A percentile compares a stretch with the other conserved stretches of the same genome.
Evolutionary conservation across 2,113 vertebrate genomes (phyloP).

Genomic region (Notarius quadriscutis): DNA sequence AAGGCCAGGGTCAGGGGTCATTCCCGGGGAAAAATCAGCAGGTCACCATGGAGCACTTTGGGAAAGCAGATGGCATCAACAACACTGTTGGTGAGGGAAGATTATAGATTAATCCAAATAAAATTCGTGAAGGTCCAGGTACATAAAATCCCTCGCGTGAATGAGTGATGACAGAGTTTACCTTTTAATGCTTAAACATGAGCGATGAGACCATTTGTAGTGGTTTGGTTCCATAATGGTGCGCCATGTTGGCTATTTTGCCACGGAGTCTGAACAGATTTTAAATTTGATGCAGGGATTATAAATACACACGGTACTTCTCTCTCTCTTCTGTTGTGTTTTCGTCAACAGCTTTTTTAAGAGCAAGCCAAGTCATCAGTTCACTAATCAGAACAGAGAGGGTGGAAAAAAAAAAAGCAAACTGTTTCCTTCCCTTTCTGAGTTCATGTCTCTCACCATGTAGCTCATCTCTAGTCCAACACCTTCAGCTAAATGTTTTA

Average conservation of each 20-base stretch:
- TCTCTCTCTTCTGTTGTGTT: neutral
- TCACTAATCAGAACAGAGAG: neutral
- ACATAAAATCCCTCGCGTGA: neutral
- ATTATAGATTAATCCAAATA: neutral
- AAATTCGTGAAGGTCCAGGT: neutral
- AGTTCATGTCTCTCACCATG: neutral
- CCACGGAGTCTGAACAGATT: neutral
- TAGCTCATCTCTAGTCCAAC: too few relatives aligned
- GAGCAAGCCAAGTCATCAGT: neutral
- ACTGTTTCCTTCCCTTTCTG: neutral
- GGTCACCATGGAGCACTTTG: constrained; percentile 47
- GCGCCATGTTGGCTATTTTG: neutral
- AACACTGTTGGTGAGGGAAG: constrained; percentile 56
- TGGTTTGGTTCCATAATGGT: neutral
- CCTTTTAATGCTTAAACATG: neutral
- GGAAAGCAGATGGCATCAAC: constrained; percentile 50
- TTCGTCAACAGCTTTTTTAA: neutral
- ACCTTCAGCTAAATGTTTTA: too few relatives aligned
- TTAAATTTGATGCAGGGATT: neutral
- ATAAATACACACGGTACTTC: neutral
- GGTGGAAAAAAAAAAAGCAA: too few relatives aligned
- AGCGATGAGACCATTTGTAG: too few relatives aligned
- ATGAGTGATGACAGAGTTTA: neutral
- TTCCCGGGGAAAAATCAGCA: constrained; percentile 37
- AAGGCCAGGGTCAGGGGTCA: neutral